Conservation (phyloP, 2,113 vertebrate genomes). For the Cervus canadensis region DNA sequence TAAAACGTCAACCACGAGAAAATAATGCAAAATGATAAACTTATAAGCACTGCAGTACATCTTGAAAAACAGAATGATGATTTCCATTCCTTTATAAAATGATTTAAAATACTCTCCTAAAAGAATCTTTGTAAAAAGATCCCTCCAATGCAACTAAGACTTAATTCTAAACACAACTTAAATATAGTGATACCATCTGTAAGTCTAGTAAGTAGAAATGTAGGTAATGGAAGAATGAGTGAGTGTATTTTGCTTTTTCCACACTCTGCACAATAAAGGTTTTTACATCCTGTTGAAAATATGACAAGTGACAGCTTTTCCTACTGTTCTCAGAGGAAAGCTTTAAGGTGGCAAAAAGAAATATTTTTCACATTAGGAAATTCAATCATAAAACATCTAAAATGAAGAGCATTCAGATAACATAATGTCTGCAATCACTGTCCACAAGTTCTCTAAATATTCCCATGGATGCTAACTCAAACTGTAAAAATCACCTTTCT, state of each 20-base stretch:
- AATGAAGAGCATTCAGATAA: neutral
- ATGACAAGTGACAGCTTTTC: neutral
- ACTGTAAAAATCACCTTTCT: neutral
- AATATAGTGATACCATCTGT: neutral
- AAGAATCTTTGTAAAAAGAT: neutral
- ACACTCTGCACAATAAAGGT: neutral
- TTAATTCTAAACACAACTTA: slow-evolving; percentile 9
- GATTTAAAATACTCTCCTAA: neutral
- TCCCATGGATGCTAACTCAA: neutral
- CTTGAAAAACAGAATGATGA: neutral
- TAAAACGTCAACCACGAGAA: neutral
- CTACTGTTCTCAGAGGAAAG: neutral
- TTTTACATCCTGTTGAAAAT: slow-evolving; percentile 9
- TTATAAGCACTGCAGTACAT: neutral
- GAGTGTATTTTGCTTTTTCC: neutral
- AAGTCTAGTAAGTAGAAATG: neutral
- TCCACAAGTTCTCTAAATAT: neutral
- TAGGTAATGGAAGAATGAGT: neutral
- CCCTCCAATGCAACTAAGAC: neutral
- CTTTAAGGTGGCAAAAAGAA: neutral
- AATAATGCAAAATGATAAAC: slow-evolving; percentile 12
- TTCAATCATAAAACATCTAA: slow-evolving; percentile 10
- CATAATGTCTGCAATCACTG: neutral
- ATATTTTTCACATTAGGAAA: slow-evolving; percentile 13
- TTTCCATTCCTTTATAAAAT: neutral